Evolutionary conservation across 1,140 invertebrate species (phyloP).

Genomic region (Drosophila obscura): DNA sequence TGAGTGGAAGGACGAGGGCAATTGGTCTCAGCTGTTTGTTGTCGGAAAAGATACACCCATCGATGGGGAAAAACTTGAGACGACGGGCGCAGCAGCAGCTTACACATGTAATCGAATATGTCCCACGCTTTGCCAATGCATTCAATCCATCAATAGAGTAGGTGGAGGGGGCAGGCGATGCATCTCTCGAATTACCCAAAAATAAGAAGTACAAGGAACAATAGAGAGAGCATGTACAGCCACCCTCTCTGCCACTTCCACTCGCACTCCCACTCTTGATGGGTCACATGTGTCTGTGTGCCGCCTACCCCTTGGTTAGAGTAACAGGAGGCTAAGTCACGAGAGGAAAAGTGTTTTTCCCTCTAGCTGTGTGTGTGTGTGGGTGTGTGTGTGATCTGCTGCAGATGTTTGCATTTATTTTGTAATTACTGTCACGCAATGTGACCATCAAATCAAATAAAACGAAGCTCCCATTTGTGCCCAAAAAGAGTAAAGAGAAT

Average conservation of each 20-base stretch:
- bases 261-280: constrained; percentile 15
- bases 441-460: constrained; percentile 80
- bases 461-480: constrained; percentile 54
- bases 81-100: constrained; percentile 44
- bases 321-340: too few relatives aligned
- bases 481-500: constrained; percentile 30
- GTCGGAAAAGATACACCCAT: constrained; percentile 72
- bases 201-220: constrained; percentile 42
- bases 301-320: constrained; percentile 16
- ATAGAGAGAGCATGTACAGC: background rate
- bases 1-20: constrained; percentile 23
- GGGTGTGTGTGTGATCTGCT: constrained; percentile 55
- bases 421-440: constrained; percentile 81
- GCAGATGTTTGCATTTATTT: constrained; percentile 81
- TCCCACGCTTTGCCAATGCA: constrained; percentile 39
- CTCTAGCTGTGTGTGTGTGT: background rate
- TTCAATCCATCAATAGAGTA: constrained; percentile 69
- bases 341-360: constrained; percentile 39
- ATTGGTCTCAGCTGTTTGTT: constrained; percentile 76
- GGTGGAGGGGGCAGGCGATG: constrained; percentile 20
- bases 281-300: constrained; percentile 11
- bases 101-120: constrained; percentile 78
- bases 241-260: constrained; percentile 24
- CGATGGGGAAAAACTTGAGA: constrained; percentile 54
- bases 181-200: constrained; percentile 69